Evolutionary conservation across 2,113 vertebrate genomes (phyloP).

Genomic region (Willisornis vidua): DNA sequence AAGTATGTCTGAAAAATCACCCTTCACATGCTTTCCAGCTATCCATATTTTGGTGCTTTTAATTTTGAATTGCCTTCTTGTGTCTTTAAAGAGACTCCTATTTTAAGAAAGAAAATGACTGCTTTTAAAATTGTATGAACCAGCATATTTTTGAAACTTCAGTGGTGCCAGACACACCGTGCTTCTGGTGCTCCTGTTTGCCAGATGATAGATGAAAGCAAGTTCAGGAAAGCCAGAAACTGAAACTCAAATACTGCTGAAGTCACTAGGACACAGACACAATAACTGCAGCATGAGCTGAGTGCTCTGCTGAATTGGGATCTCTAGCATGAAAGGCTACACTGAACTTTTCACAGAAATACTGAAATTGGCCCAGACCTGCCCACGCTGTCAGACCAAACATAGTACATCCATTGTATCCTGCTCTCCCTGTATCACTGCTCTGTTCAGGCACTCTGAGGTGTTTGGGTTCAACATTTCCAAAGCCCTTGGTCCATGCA

Average conservation of each 20-base stretch:
- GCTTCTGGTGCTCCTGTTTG: background rate
- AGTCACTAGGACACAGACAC: background rate
- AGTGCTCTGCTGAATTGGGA: background rate
- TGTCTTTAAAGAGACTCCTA: background rate
- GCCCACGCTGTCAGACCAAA: background rate
- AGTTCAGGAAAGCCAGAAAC: background rate
- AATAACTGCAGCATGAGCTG: background rate
- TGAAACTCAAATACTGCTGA: background rate
- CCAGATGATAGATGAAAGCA: background rate
- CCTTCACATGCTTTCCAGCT: background rate
- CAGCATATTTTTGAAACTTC: background rate
- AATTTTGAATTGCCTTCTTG: background rate
- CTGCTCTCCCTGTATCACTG: background rate
- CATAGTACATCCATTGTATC: fast-evolving
- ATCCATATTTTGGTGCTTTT: background rate
- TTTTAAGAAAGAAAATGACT: background rate
- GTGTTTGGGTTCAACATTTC: background rate
- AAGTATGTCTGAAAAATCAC: background rate
- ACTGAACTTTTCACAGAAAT: background rate
- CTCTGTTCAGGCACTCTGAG: fast-evolving
- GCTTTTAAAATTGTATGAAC: background rate
- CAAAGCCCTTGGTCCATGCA: background rate
- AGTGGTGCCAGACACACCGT: background rate
- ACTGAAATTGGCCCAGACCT: background rate
- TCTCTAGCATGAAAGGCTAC: background rate